Percentiles rank a stretch among this genome's conserved stretches.
Conservation (phyloP, 2,797 vertebrate genomes). For the Pantherophis alleghaniensis region DNA sequence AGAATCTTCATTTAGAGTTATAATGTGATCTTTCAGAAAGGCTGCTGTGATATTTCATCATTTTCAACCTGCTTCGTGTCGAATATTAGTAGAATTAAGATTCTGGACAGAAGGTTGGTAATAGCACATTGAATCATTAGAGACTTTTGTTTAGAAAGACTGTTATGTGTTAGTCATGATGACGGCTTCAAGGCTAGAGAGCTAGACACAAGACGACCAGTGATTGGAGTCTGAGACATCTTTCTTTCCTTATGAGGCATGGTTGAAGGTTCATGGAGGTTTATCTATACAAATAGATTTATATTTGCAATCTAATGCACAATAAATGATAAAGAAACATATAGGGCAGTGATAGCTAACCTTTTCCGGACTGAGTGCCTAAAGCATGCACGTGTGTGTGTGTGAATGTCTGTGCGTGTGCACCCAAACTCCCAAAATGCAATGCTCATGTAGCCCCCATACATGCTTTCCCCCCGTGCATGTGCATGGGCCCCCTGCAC, state of each 20-base stretch:
- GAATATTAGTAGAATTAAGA: neutral
- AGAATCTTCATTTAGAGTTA: neutral
- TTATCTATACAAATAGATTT: neutral
- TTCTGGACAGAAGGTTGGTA: neutral
- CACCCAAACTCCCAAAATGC: too few relatives aligned
- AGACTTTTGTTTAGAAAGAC: neutral
- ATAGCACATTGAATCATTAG: neutral
- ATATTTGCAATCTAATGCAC: neutral
- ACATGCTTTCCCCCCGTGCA: too few relatives aligned
- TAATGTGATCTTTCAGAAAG: neutral
- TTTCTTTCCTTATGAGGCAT: neutral
- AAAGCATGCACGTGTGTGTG: too few relatives aligned
- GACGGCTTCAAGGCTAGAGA: neutral
- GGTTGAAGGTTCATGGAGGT: neutral
- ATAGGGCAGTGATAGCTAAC: too few relatives aligned
- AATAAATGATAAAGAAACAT: slow-evolving; percentile 22
- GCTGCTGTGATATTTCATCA: neutral
- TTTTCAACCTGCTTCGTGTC: neutral
- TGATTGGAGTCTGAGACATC: neutral
- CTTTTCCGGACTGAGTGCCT: too few relatives aligned
- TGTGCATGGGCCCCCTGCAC: too few relatives aligned
- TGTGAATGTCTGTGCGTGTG: too few relatives aligned
- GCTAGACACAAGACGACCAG: neutral
- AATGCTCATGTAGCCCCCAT: too few relatives aligned
- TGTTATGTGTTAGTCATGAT: neutral